Conservation (phyloP, 1,140 invertebrate species). For the Sesamia nonagrioides region DNA sequence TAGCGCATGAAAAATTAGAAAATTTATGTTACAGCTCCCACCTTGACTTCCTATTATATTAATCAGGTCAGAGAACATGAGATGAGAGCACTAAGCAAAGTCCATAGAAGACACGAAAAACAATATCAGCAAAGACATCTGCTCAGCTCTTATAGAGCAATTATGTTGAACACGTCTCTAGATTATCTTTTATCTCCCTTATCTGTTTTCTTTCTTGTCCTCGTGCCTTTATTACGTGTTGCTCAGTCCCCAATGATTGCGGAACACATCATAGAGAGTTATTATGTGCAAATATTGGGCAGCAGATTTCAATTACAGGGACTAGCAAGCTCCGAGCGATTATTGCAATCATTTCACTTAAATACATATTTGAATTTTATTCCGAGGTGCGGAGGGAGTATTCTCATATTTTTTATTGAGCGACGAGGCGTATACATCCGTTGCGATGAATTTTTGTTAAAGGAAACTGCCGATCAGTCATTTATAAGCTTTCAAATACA, state of each 20-base stretch:
- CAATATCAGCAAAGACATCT: not conserved
- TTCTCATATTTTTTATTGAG: slow-evolving; percentile 17
- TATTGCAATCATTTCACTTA: slow-evolving; percentile 1
- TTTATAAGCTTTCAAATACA: not conserved
- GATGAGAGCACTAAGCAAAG: not conserved
- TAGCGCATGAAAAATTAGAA: too few relatives aligned
- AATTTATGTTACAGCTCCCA: too few relatives aligned
- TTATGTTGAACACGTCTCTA: not conserved
- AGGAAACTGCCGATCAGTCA: not conserved
- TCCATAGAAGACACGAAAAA: not conserved
- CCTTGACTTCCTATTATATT: not conserved
- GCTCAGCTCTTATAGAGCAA: not conserved
- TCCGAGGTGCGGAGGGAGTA: not conserved
- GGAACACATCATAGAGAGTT: slow-evolving; percentile 10
- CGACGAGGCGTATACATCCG: not conserved
- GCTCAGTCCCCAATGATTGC: slow-evolving; percentile 13
- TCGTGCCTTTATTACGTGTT: slow-evolving; percentile 20
- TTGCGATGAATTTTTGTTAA: not conserved
- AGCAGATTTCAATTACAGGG: slow-evolving; percentile 22
- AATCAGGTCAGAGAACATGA: not conserved
- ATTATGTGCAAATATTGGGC: slow-evolving; percentile 37
- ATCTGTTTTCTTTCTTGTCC: slow-evolving; percentile 4
- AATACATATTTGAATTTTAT: slow-evolving; percentile 30
- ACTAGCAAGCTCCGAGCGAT: not conserved
- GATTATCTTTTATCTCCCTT: slow-evolving; percentile 23